A percentile compares a stretch with the other conserved stretches of the same genome.
These are phyloP conservation scores for Triplophysa rosa DNA, from an alignment of 2,113 vertebrate genomes.

Conservation along the genomic window DNA sequence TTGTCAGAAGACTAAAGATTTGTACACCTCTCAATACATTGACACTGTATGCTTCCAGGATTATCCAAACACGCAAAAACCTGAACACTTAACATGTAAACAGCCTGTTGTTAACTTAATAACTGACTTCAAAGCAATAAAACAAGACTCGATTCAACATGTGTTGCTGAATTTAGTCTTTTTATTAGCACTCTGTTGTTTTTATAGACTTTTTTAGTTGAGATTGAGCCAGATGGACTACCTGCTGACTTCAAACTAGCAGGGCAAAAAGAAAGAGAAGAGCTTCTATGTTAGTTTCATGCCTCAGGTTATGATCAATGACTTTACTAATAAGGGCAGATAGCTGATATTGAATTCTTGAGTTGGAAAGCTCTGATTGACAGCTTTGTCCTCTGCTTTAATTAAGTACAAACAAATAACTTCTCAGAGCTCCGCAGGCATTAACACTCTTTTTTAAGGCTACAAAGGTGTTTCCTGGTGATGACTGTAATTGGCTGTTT, in stretches of 20 bases:
- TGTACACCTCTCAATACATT: no score
- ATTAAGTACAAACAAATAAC: constrained; percentile 29
- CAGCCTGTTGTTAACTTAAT: no score
- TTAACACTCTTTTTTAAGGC: constrained; percentile 11
- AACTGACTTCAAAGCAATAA: no score
- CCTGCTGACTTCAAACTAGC: background rate
- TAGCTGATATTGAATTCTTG: constrained; percentile 17
- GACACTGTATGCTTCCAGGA: no score
- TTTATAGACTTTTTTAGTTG: no score
- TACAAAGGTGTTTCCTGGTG: constrained; percentile 20
- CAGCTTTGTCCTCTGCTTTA: constrained; percentile 2
- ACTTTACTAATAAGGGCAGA: background rate
- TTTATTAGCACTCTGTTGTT: no score
- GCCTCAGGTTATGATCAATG: constrained; percentile 20
- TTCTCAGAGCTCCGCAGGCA: background rate
- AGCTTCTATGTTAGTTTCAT: background rate
- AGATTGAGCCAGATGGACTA: no score
- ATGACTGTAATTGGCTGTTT: constrained; percentile 10
- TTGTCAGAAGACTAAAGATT: no score
- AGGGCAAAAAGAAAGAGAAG: background rate
- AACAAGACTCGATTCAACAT: no score
- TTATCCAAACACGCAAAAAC: no score
- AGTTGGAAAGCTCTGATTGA: constrained; percentile 20
- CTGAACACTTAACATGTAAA: no score
- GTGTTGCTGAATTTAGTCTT: no score